Base-by-base conservation (phyloP, 1,140 invertebrate species). In the Manduca sexta region DNA sequence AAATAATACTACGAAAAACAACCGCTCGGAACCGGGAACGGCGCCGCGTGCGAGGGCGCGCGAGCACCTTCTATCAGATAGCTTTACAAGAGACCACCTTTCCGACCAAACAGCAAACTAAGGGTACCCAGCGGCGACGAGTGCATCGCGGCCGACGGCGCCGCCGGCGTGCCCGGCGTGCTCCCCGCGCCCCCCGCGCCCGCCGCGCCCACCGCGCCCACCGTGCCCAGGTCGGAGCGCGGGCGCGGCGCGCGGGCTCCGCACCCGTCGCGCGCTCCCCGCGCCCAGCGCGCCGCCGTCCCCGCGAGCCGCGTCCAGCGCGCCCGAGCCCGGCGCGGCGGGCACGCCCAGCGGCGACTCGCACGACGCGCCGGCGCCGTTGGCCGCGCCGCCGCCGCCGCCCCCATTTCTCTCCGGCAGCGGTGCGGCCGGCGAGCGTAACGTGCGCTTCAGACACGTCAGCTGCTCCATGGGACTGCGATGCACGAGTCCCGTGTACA, bases 41-140 rank as follows among this genome's bases (percentile, higher is more conserved):
- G 3, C 33, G n/a, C 1, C 8, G 33, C 1, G n/a, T n/a, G 8
- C 21, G 21, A 8, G 21, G 21, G 8, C 21, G 21, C n/a, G 21
- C 21, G 21, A 26, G 8, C 8, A 5, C 21, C 21, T 26, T 8
- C 21, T 26, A n/a, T n/a, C n/a, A n/a, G 4, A n/a, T 17, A 2
- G 17, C 11, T 47, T 56, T 61, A 94, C 55, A 94, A 88, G 56
- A 94, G 88, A 11, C 94, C 93, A 37, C 93, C 94, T 69, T 95
- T 95, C 45, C 94, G 87, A 18, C 93, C 94, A 75, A 95, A 95
- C 8, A 95, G 86, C 57, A 95, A 86, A 84, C 93, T 94, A 43
- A 95, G 89, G 16, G 92, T 93, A 43, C 93, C 93, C 11, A 94
- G 85, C 1, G 93, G 89, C 11, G 91, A 91, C 3, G 69, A 55